Base-by-base conservation (phyloP, 2,888 invertebrate genomes). In the Pachliopta kotzebuea region DNA sequence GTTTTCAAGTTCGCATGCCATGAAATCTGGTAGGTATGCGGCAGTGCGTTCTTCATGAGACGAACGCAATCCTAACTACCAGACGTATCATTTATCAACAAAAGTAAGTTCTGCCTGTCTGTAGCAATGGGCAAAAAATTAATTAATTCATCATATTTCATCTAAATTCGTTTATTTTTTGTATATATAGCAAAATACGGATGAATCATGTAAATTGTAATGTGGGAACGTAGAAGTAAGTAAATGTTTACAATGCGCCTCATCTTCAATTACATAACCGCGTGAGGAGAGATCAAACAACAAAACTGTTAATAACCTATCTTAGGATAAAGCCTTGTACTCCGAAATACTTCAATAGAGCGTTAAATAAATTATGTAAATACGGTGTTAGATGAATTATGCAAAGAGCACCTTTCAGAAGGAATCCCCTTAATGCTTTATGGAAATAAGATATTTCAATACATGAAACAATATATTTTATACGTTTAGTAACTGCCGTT, bases 331-430 rank as follows among this genome's bases (percentile, higher is more conserved):
- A 59, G 31, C 52, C 31, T 31, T 52, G 21, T 42, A 37, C 21
- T 37, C 2, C 21, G 24, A 23, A 52, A 52, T 52, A 53, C 42
- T 53, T 6, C 18, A 42, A 60, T 42, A 42, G 20, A 53, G 60
- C 53, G 53, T 60, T 42, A 60, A 53, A 24, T 37, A 52, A 59
- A 59, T 59, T 59, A 59, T 59, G 59, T 59, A 52, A 59, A 59
- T 59, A 49, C 21, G 21, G 26, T 45, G n/a, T 49, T 45, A 37
- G 58, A 24, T 52, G 31, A 59, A 52, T 52, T 59, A 59, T 59
- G 52, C 52, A 59, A 59, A 59, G 52, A 31, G 52, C 24, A 17
- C 31, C 59, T 59, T 52, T 59, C 26, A 26, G 49, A 26, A 57
- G 45, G 26, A 57, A 23, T 45, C 45, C 8, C 26, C 24, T 57